These are phyloP conservation scores for Umimayanthus kanabou DNA, from an alignment of 92 coral and sea anemone genomes.

Conservation along the genomic window DNA sequence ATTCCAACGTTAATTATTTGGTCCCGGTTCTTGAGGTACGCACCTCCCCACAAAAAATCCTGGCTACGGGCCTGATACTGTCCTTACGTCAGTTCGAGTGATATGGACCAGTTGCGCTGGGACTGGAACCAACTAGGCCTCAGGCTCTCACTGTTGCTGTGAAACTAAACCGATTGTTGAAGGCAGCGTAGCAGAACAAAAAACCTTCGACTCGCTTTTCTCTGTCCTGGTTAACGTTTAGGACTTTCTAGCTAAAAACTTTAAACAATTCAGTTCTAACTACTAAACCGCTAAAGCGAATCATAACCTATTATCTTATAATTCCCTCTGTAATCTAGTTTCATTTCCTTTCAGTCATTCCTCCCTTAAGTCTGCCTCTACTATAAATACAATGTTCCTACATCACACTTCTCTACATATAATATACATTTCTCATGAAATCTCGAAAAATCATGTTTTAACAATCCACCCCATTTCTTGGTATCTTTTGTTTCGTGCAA, in stretches of 20 bases:
- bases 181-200: not conserved
- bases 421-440: too few relatives aligned
- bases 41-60: too few relatives aligned
- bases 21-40: too few relatives aligned
- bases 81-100: too few relatives aligned
- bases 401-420: not conserved
- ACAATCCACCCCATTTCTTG: not conserved
- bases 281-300: not conserved
- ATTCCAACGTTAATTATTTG: too few relatives aligned
- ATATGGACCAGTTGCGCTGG: too few relatives aligned
- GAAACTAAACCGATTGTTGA: too few relatives aligned
- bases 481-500: not conserved
- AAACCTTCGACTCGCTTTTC: not conserved
- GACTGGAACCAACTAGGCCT: too few relatives aligned
- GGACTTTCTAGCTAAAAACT: not conserved
- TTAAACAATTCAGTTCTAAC: not conserved
- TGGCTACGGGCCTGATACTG: too few relatives aligned
- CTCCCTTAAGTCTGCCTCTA: not conserved
- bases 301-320: not conserved
- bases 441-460: too few relatives aligned
- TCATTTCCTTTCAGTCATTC: not conserved
- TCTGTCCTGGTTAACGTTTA: not conserved
- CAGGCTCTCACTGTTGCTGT: not conserved
- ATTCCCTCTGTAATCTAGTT: not conserved
- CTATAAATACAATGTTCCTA: too few relatives aligned